These are phyloP conservation scores for Entelurus aequoreus DNA, from an alignment of 2,113 vertebrate genomes.

Conservation along the genomic window DNA sequence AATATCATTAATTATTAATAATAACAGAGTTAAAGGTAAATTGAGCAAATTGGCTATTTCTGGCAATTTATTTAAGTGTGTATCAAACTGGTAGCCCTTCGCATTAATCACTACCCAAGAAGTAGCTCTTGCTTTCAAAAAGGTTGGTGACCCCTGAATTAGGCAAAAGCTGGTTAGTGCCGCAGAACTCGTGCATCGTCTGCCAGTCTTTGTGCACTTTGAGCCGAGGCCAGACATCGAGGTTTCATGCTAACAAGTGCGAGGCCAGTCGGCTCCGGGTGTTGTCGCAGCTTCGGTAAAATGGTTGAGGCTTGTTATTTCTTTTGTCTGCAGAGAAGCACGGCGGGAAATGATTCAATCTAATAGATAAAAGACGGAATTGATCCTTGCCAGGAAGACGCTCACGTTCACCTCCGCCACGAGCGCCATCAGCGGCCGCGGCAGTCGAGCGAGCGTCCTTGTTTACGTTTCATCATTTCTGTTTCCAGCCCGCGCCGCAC, in stretches of 20 bases:
- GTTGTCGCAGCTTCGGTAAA: constrained; percentile 21
- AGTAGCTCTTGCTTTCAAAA: too few species aligned
- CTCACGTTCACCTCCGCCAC: constrained; percentile 20
- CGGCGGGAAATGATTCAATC: constrained; percentile 15
- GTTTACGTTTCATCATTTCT: constrained; percentile 44
- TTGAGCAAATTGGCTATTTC: too few species aligned
- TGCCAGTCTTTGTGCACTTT: background rate
- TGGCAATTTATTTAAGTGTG: too few species aligned
- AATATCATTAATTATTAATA: too few species aligned
- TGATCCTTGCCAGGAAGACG: constrained; percentile 11
- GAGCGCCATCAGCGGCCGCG: constrained; percentile 31
- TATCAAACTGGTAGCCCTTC: too few species aligned
- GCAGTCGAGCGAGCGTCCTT: constrained; percentile 36
- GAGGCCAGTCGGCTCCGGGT: constrained; percentile 27
- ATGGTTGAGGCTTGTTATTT: constrained; percentile 22
- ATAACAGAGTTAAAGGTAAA: too few species aligned
- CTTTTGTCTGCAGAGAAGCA: constrained; percentile 12
- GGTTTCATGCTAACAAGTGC: constrained; percentile 44
- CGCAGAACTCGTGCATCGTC: too few species aligned
- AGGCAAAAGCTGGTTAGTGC: background rate
- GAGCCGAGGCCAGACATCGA: constrained; percentile 37
- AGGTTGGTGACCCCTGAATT: too few species aligned
- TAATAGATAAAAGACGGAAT: constrained; percentile 24
- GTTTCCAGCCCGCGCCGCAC: constrained; percentile 24
- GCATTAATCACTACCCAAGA: too few species aligned